These are phyloP conservation scores for Drosophila ezoana DNA, from an alignment of 2,888 invertebrate genomes.

Conservation along the genomic window DNA sequence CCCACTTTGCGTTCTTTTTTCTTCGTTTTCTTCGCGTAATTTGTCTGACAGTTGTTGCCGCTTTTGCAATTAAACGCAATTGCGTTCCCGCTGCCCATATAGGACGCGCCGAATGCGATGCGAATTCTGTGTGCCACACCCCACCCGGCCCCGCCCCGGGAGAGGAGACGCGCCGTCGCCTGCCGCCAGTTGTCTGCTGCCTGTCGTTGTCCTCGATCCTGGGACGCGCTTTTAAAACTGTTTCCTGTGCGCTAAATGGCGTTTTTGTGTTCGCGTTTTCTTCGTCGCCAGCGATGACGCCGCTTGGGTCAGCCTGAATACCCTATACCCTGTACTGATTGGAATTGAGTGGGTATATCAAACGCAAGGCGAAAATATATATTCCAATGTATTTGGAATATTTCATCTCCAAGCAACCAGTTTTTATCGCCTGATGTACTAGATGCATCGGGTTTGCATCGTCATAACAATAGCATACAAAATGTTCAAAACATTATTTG, in stretches of 20 bases:
- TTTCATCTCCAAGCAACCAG: too few relatives aligned
- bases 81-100: constrained; percentile 59
- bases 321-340: constrained; percentile 20
- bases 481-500: too few relatives aligned
- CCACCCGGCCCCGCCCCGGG: background rate
- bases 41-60: constrained; percentile 61
- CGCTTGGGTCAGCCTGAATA: constrained; percentile 40
- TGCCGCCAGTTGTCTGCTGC: constrained; percentile 27
- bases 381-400: background rate
- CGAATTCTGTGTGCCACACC: constrained; percentile 1
- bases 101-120: constrained; percentile 13
- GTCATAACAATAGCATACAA: too few relatives aligned
- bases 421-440: background rate
- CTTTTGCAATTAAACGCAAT: constrained; percentile 82
- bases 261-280: constrained; percentile 76
- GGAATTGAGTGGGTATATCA: background rate
- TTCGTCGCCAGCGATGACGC: constrained; percentile 43
- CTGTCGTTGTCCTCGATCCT: constrained; percentile 41
- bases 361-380: background rate
- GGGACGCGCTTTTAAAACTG: constrained; percentile 73
- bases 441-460: too few relatives aligned
- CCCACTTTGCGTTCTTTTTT: constrained; percentile 33
- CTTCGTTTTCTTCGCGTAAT: constrained; percentile 55
- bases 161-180: constrained; percentile 51
- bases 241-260: constrained; percentile 82